Base-by-base conservation (phyloP, 1,140 invertebrate species). In the Leucophenga varia region DNA sequence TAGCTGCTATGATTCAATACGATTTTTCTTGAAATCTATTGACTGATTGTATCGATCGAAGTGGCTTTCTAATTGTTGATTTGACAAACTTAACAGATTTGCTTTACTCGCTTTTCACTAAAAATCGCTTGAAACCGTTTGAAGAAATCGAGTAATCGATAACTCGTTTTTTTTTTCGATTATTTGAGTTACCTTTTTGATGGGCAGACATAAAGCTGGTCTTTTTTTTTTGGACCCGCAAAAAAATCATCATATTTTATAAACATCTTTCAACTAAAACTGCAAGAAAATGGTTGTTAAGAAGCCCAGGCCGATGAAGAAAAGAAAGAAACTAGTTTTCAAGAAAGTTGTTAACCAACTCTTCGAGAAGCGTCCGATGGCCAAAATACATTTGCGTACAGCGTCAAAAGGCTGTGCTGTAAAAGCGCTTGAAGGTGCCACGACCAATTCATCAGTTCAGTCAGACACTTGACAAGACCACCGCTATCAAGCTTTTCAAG, bases 361-460 rank as follows among this genome's bases (percentile, higher is more conserved):
- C 19, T 98, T 99, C 79, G 96, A 98, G 77, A 99, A 98, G 79
- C 84, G 95, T 56, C 86, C 93, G 86, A 87, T 99, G 97, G 97
- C 97, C 97, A 42, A 96, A 97, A 78, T 99, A 99, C 79, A 94
- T 99, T 76, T 88, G 95, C 58, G 88, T 99, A 52, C 97, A 99
- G 79, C 84, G 97, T 35, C 96, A 99, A 73, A 91, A 89, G 76
- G 88, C 95, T 50, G 91, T 99, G 46, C 82, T 99, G 4, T 88
- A 95, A 70, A 93, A 97, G 75, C 85, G 97, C 65, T 79, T 99
- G 68, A 99, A 98, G 80, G 93, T 99, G 55, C 97, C 97, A n/a
- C 97, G 97, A 59, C 91, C 97, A 77, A 96, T 99, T 75, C 93
- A 99, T 75, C 95, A 98, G 75, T 98, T 98, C 76, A 87, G 84